Evolutionary conservation across 2,113 vertebrate genomes (phyloP), one percentile per base, ranked within the genome.

Genomic region (Dipodomys merriami): DNA sequence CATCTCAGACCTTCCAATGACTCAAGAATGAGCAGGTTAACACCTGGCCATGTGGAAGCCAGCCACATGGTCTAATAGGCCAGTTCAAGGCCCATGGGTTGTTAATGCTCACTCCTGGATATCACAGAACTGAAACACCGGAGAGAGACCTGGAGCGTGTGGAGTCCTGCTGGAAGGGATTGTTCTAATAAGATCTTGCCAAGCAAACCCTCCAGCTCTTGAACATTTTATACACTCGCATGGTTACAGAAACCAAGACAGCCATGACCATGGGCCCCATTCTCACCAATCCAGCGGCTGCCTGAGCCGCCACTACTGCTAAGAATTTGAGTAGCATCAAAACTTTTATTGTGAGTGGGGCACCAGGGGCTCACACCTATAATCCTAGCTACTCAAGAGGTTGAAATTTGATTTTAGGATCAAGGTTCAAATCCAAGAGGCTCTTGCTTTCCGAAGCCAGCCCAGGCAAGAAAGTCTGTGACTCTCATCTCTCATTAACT

Each of bases 1-100:
- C 30, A 46, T 72, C 29, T 30, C 39, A 86, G 80, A 35, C 69
- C 76, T 86, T 60, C 83, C 15, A 76, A 39, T 88, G 44, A 86
- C 57, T 69, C n/a, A n/a, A 68, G 64, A 83, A 62, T 79, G 57
- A 39, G 62, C 29, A 73, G 49, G 8, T 13, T 33, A 44, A 10
- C 33, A 13, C 12, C 5, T 7, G 27, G 39, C 29, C 1, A 13
- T 0, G 13, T 3, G 73, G 44, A 3, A 39, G 2, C 53, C 29
- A 39, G 19, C 39, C 35, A 22, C 16, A 6, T 12, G 60, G n/a
- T 82, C 44, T 25, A 11, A 19, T 12, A 2, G 74, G 11, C 18
- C 53, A n/a, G 25, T 2, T 4, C 62, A 23, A 65, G 35, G 44
- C 60, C 39, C 49, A 1, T 0, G 20, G 29, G 15, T 44, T 39